phyloP scores from a whole-genome alignment of 2,888 invertebrate genomes.

The Alentia gelatinosa region DNA sequence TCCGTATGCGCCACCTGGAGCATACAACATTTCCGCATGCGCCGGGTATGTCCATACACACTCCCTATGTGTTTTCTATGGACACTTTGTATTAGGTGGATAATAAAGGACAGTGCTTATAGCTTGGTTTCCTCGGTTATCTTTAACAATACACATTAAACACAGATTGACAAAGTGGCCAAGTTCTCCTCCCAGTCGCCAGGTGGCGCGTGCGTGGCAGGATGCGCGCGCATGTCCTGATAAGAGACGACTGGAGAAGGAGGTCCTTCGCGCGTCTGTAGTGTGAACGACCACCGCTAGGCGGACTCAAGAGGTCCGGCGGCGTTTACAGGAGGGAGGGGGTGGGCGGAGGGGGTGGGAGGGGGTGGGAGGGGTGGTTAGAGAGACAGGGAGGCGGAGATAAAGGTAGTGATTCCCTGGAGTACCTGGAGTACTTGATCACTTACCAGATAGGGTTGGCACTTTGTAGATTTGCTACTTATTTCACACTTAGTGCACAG shows the following conservation, averaged over 20 bases:
- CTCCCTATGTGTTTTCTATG: too few species aligned
- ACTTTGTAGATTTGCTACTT: too few species aligned
- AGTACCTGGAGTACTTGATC: too few species aligned
- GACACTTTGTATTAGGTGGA: too few species aligned
- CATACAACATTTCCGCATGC: too few species aligned
- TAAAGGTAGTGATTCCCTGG: background rate
- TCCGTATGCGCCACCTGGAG: too few species aligned
- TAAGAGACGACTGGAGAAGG: background rate
- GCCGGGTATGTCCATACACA: too few species aligned
- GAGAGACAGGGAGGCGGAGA: background rate
- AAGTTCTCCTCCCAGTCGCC: background rate
- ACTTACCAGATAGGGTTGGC: too few species aligned
- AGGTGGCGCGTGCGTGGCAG: background rate
- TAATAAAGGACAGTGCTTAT: too few species aligned
- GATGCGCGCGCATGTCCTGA: background rate
- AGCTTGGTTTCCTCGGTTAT: too few species aligned
- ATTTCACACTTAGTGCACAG: too few species aligned
- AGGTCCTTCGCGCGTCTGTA: background rate
- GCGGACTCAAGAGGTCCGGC: background rate
- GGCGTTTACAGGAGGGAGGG: background rate
- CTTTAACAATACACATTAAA: background rate
- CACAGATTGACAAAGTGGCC: background rate
- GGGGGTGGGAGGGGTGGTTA: background rate
- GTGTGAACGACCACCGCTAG: background rate
- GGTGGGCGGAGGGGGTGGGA: background rate